phyloP scores from a whole-genome alignment of 2,113 vertebrate species.

The Carettochelys insculpta region DNA sequence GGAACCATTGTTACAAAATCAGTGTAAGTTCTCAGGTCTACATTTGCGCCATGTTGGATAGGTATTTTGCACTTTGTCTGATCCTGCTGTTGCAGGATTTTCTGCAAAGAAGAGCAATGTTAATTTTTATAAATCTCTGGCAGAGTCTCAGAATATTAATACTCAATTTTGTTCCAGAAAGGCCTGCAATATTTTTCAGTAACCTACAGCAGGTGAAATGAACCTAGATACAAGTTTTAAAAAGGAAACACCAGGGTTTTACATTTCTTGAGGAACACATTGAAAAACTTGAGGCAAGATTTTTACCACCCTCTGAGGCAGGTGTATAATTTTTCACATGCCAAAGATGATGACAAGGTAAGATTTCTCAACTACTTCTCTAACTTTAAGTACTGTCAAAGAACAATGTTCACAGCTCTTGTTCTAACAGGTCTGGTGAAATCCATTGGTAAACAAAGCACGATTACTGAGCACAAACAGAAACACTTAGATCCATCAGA shows the following conservation, averaged over 20 bases:
- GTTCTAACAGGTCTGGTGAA: conserved; percentile 45
- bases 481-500: conserved; percentile 36
- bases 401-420: conserved; percentile 13
- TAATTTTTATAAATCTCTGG: background rate
- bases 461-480: conserved; percentile 52
- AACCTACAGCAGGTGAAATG: conserved; percentile 32
- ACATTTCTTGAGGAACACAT: background rate
- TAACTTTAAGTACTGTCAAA: conserved; percentile 37
- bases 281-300: conserved; percentile 34
- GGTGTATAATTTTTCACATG: conserved; percentile 19
- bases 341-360: background rate
- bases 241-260: conserved; percentile 11
- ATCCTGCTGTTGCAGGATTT: conserved; percentile 27
- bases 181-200: conserved; percentile 27
- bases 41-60: conserved; percentile 28
- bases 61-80: conserved; percentile 52
- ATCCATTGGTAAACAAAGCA: conserved; percentile 46
- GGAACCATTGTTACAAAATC: conserved; percentile 55
- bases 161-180: conserved; percentile 45
- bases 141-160: conserved; percentile 48
- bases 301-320: background rate
- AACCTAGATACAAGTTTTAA: background rate
- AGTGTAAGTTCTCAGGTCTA: conserved; percentile 43
- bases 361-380: conserved; percentile 30
- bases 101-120: conserved; percentile 2